Base-by-base conservation (phyloP, 2,888 invertebrate species). In the Lydus trimaculatus region DNA sequence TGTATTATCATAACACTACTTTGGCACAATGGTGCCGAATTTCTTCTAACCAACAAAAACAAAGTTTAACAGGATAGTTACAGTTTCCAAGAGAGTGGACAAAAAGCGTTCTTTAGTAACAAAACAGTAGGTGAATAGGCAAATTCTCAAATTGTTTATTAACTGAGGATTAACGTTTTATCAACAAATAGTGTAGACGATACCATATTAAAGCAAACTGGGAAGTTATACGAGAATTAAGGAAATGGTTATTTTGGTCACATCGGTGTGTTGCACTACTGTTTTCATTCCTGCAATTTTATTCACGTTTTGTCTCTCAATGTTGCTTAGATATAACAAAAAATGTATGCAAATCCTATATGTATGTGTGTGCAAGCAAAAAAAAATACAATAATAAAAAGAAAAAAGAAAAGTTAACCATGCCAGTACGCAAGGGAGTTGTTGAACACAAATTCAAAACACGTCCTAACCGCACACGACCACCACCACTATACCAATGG, bases 391-490 rank as follows among this genome's bases (percentile, higher is more conserved):
- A 7, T 2, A 0, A 17, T 17, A 43, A 17, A 7, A 17, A n/a
- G 3, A 15, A 5, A 15, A 13, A 56, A 56, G 25, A 56, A 56
- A 56, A 11, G 56, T 56, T 25, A 56, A 23, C 23, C 11, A 11
- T 52, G 8, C 48, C 23, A 23, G 56, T 56, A 11, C 25, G 15
- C 56, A 56, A 56, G 56, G 56, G 56, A 56, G 56, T 25, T 56
- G 56, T 56, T 56, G 25, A 56, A 56, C 56, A 56, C 56, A 56
- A 56, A 56, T 56, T 56, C 56, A 25, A 56, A 56, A 56, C 56
- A 56, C 56, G 56, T 56, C 25, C 25, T 13, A 56, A 20, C 56
- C 56, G 25, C 25, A 56, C 25, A 23, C 20, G 20, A 56, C 56
- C 15, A 8, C n/a, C 43, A 8, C 43, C n/a, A 43, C n/a, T n/a